These are phyloP conservation scores for Dolichotis patagonum DNA, from an alignment of 2,113 vertebrate genomes.

Conservation along the genomic window DNA sequence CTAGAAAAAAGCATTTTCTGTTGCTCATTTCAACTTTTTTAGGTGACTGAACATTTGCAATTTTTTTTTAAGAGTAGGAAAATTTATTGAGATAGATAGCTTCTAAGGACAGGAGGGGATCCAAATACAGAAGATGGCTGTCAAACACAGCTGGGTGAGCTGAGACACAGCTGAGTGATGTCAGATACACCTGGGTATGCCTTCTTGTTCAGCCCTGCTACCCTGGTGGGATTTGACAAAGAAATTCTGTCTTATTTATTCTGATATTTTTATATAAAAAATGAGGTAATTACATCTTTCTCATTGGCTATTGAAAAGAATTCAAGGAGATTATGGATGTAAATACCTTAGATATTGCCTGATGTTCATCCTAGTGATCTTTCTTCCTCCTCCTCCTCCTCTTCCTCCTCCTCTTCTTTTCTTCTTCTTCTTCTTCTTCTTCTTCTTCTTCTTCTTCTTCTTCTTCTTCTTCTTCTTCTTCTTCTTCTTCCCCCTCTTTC, in stretches of 20 bases:
- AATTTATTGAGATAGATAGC: neutral
- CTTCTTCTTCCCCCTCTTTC: no score
- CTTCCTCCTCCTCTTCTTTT: no score
- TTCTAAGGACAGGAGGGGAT: neutral
- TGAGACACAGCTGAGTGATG: neutral
- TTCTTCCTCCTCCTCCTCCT: rapidly evolving
- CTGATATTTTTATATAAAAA: slow-evolving; percentile 7
- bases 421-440: rapidly evolving
- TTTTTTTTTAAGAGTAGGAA: neutral
- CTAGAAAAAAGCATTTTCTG: neutral
- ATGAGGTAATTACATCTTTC: neutral
- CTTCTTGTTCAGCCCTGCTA: neutral
- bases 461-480: no score
- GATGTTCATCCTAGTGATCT: neutral
- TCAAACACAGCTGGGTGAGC: neutral
- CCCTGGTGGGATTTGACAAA: neutral
- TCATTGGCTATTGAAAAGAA: slow-evolving; percentile 26
- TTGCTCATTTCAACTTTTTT: neutral
- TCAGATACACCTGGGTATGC: neutral
- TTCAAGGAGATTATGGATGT: neutral
- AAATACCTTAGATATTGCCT: neutral
- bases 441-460: no score
- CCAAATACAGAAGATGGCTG: neutral
- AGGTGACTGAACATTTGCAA: neutral
- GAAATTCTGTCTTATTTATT: neutral